phyloP scores from a whole-genome alignment of 2,113 vertebrate species.

The Thinocorus orbignyianus region DNA sequence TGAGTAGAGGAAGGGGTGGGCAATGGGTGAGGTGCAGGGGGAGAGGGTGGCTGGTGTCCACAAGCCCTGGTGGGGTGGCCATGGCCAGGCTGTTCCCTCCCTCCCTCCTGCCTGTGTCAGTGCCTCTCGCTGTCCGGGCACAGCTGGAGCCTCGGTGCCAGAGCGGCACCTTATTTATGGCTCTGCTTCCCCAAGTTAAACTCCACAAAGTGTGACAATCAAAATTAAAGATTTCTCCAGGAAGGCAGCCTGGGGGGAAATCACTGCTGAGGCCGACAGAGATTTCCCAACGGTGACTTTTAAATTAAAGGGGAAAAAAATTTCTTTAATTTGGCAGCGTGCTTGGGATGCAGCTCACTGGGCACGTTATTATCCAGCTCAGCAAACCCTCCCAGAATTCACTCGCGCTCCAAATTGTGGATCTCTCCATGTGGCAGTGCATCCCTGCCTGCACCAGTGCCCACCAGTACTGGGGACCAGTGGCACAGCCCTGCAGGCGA shows the following conservation, averaged over 20 bases:
- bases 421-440: background rate
- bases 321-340: conserved; percentile 51
- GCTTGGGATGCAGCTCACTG: conserved; percentile 61
- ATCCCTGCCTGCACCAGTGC: background rate
- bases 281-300: conserved; percentile 67
- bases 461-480: background rate
- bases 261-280: conserved; percentile 13
- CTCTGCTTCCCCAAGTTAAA: conserved; percentile 43
- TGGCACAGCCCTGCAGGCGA: rapidly evolving
- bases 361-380: conserved; percentile 57
- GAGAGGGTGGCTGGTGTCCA: background rate
- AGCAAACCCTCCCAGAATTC: conserved; percentile 39
- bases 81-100: background rate
- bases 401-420: background rate
- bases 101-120: rapidly evolving
- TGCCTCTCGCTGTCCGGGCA: background rate
- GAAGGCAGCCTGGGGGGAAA: conserved; percentile 62
- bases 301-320: conserved; percentile 71
- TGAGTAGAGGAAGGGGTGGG: background rate
- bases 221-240: conserved; percentile 65
- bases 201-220: conserved; percentile 67
- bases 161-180: conserved; percentile 13
- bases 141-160: background rate
- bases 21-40: background rate
- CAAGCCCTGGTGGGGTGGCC: background rate